Evolutionary conservation across 2,113 vertebrate genomes (phyloP).

Genomic region (Elgaria multicarinata): DNA sequence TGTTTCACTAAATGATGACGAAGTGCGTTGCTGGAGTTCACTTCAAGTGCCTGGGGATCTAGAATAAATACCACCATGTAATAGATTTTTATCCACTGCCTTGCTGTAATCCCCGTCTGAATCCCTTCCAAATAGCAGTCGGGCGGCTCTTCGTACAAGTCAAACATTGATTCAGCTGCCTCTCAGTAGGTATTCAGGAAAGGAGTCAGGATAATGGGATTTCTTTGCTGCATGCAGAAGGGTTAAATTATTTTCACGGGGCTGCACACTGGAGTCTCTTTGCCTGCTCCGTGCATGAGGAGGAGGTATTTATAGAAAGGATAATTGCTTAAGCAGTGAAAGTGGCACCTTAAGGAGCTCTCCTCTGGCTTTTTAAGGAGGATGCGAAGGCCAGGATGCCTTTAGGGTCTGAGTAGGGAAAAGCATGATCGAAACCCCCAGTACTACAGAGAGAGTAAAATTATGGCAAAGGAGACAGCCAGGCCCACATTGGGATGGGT

Average conservation of each 20-base stretch:
- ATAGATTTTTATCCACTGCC: conserved; percentile 73
- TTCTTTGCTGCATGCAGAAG: conserved; percentile 50
- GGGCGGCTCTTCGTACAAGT: conserved; percentile 67
- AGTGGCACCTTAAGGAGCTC: conserved; percentile 34
- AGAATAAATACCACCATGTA: conserved; percentile 71
- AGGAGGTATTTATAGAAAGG: conserved; percentile 63
- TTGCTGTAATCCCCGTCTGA: conserved; percentile 70
- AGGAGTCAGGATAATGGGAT: conserved; percentile 55
- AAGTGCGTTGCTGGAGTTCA: conserved; percentile 59
- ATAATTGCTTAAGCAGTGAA: conserved; percentile 66
- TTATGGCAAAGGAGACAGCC: not conserved
- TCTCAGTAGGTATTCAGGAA: conserved; percentile 47
- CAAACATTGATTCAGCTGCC: conserved; percentile 77
- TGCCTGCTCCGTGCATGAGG: not conserved
- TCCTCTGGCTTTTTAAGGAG: not conserved
- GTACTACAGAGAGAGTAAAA: not conserved
- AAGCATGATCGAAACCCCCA: not conserved
- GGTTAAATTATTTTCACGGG: conserved; percentile 72
- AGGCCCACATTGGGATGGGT: not conserved
- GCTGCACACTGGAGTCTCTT: conserved; percentile 14
- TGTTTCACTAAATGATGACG: conserved; percentile 59
- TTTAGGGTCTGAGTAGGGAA: not conserved
- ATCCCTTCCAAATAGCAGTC: conserved; percentile 72
- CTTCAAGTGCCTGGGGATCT: conserved; percentile 44
- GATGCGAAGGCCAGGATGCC: not conserved